A percentile compares a stretch with the other conserved stretches of the same genome.
These are phyloP conservation scores for Ctenochaetus hawaiiensis DNA, from an alignment of 2,797 vertebrate species.

Conservation along the genomic window DNA sequence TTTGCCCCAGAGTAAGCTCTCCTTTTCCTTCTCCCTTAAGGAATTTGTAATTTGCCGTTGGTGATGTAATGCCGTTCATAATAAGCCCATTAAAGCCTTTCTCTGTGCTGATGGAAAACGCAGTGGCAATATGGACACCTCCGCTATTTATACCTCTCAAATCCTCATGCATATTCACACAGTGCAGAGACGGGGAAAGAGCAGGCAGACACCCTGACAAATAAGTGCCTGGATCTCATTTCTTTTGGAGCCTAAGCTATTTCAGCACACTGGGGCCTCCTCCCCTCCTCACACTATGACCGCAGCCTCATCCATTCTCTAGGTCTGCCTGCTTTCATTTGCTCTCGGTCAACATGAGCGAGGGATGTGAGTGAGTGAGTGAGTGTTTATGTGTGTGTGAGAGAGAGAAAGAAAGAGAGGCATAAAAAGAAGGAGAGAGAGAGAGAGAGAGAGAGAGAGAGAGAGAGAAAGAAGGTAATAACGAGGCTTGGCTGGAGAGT, in stretches of 20 bases:
- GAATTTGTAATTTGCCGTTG: constrained; percentile 85
- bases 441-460: background rate
- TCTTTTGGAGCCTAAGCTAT: constrained; percentile 84
- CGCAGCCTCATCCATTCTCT: constrained; percentile 74
- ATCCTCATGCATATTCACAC: constrained; percentile 92
- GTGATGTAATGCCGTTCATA: constrained; percentile 89
- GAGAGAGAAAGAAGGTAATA: constrained; percentile 38
- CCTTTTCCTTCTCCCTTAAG: constrained; percentile 70
- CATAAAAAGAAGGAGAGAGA: background rate
- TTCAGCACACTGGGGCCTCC: constrained; percentile 80
- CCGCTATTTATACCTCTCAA: constrained; percentile 90
- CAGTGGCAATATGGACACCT: constrained; percentile 89
- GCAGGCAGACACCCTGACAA: constrained; percentile 87
- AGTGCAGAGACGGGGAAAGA: constrained; percentile 79
- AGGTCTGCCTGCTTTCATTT: constrained; percentile 72
- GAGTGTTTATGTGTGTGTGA: constrained; percentile 15
- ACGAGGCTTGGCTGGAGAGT: constrained; percentile 43
- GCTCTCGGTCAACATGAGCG: constrained; percentile 68
- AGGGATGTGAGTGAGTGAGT: constrained; percentile 36
- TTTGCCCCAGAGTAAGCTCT: constrained; percentile 67
- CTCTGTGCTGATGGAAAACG: constrained; percentile 88
- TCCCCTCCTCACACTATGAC: constrained; percentile 73
- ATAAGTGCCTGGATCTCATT: constrained; percentile 88
- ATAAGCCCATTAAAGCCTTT: constrained; percentile 89
- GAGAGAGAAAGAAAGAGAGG: background rate